Evolutionary conservation across 2,888 invertebrate species (phyloP).

Genomic region (Lepidocyrtinus sp.): DNA sequence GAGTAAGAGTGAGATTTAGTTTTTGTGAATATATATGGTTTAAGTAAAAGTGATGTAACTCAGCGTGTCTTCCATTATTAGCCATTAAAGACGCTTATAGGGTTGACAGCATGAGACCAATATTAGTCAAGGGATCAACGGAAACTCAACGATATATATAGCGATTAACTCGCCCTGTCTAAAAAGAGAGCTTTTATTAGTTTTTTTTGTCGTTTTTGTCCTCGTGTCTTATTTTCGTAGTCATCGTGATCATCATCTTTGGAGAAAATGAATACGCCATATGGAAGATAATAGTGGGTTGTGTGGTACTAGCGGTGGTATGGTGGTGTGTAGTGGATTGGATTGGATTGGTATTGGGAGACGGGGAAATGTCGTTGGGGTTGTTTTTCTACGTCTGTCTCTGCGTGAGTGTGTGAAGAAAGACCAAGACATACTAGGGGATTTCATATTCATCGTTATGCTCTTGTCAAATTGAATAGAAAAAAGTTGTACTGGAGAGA

Average conservation of each 20-base stretch:
- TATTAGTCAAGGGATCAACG: slow-evolving; percentile 70
- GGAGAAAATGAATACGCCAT: slow-evolving; percentile 11
- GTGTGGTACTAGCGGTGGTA: too few relatives aligned
- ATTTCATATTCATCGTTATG: background rate
- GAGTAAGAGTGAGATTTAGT: background rate
- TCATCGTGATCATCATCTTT: slow-evolving; percentile 9
- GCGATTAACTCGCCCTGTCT: slow-evolving; percentile 62
- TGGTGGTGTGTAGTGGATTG: too few relatives aligned
- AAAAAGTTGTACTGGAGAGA: background rate
- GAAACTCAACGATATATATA: slow-evolving; percentile 58
- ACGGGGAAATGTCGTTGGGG: background rate
- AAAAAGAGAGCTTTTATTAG: slow-evolving; percentile 40
- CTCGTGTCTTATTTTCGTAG: slow-evolving; percentile 12
- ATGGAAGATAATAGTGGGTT: slow-evolving; percentile 4
- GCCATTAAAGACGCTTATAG: slow-evolving; percentile 68
- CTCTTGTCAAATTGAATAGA: background rate
- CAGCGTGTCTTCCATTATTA: slow-evolving; percentile 69
- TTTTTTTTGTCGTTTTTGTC: slow-evolving; percentile 34
- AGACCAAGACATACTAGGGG: background rate
- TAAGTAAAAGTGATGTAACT: slow-evolving; percentile 33
- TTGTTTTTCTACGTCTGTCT: background rate
- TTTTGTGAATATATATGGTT: background rate
- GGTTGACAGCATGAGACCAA: slow-evolving; percentile 70
- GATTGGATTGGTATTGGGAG: background rate
- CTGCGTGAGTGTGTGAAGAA: background rate